Evolutionary conservation across 2,888 invertebrate species (phyloP), one percentile per base, ranked within the genome.

Genomic region (Alitta virens): DNA sequence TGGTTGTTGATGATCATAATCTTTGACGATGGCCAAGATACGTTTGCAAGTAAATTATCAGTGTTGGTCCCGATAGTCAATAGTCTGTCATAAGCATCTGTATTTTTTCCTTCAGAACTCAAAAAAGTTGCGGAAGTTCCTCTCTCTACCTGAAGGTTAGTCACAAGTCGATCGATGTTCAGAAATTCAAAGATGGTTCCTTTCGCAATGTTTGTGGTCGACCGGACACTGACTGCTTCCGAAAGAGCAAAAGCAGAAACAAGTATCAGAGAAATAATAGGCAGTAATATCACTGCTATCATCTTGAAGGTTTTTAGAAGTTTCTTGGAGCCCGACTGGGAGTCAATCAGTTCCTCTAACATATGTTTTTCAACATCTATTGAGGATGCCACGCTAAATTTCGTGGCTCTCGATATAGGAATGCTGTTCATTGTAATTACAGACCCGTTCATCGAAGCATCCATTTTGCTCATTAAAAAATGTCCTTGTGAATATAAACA

Each of bases 131-230:
- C 66, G 2, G 64, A 56, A 21, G 60, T 60, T 1, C 66, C 66
- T 9, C 66, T 58, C 49, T 66, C 66, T 18, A 66, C 60, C 55
- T 64, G 64, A 46, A 64, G 42, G 42, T 49, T 43, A 25, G 58
- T 55, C 25, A 64, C 62, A n/a, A 64, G 49, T 14, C 24, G 42
- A 33, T 62, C 64, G 5, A 64, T 51, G 2, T 26, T 26, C 26
- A 64, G 46, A 23, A 27, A 49, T 14, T 18, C 24, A 26, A 16
- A n/a, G 2, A 64, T n/a, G 25, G 38, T n/a, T 12, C 21, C 42
- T 51, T 58, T 46, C 16, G 64, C 64, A 2, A 38, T 25, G 2
- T 18, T 5, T 12, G 64, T 60, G 18, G 43, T 25, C 7, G 26
- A 23, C 12, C 50, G 38, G 23, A 49, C 26, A 3, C 49, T 16